Evolutionary conservation across 35 echinoderm and acorn worm species (phyloP).

Genomic region (Eucidaris tribuloides): DNA sequence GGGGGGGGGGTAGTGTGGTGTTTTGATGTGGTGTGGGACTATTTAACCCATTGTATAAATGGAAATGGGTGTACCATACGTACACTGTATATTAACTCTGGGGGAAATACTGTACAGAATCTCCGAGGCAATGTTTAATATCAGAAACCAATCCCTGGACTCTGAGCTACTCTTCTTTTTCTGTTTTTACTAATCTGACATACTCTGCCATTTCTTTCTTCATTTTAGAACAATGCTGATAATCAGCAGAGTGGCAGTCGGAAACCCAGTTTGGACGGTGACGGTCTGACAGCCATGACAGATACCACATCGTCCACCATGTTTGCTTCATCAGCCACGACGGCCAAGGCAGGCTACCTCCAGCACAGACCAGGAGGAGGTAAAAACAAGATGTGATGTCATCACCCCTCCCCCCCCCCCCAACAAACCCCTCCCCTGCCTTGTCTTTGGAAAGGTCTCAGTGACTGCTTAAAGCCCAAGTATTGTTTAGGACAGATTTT

Average conservation of each 20-base stretch:
- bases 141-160: too few species aligned
- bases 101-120: too few species aligned
- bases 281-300: neutral
- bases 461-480: too few species aligned
- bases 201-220: neutral
- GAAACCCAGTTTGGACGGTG: neutral
- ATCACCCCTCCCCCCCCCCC: neutral
- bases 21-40: too few species aligned
- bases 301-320: neutral
- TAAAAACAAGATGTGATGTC: neutral
- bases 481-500: neutral
- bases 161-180: too few species aligned
- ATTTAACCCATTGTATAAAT: too few species aligned
- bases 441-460: neutral
- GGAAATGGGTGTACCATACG: too few species aligned
- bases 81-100: too few species aligned
- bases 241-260: neutral
- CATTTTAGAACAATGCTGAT: neutral
- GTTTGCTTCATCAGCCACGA: neutral
- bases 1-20: too few species aligned
- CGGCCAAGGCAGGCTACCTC: conserved; percentile 53
- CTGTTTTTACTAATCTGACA: too few species aligned
- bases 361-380: conserved; percentile 79
- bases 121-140: too few species aligned
- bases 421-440: neutral